Evolutionary conservation across 37 sponge, comb jelly and placozoan species (phyloP), one percentile per base, ranked within the genome.

Genomic region (Amphimedon queenslandica): DNA sequence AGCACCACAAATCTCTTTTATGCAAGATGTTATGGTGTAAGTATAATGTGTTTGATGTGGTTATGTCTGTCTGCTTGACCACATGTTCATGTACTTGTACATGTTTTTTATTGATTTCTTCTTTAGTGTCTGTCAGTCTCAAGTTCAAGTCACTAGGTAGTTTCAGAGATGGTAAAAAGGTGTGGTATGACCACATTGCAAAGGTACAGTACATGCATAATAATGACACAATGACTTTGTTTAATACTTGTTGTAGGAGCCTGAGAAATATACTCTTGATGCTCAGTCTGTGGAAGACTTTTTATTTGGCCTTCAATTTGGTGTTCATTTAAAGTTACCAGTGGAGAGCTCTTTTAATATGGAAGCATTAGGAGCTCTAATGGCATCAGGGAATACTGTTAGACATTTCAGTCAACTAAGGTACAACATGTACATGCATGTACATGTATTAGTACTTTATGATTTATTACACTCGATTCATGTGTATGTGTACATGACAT

Each of bases 341-440:
- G 71, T 69, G 6, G 65, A 76, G 55, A 42, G 42, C 2, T 69
- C 71, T 58, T 82, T 82, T 42, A 58, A 32, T 42, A 69, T 68
- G 42, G 41, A 51, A 1, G 70, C 68, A 37, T 69, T 82, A 76
- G 70, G 41, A 5, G 63, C 67, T 4, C 36, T 83, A 5, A 51
- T 83, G 29, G 55, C 64, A 18, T 29, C 77, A 20, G 39, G 31
- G 18, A 51, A 63, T 42, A 35, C 39, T 64, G 72, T 76, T 20
- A 30, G 84, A 55, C 77, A 77, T 4, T 83, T 83, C 42, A 37
- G 40, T 29, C 84, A 83, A 36, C 42, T 83, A 29, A 70, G 71
- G 84, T 83, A 55, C 33, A 63, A 55, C 23, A 47, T 47, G 53
- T 47, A 47, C 53, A 47, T 47, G 13, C 53, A 47, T 47, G 53